A percentile compares a stretch with the other conserved stretches of the same genome.
These are phyloP conservation scores for Callipepla californica DNA, from an alignment of 2,113 vertebrate species.

Conservation along the genomic window DNA sequence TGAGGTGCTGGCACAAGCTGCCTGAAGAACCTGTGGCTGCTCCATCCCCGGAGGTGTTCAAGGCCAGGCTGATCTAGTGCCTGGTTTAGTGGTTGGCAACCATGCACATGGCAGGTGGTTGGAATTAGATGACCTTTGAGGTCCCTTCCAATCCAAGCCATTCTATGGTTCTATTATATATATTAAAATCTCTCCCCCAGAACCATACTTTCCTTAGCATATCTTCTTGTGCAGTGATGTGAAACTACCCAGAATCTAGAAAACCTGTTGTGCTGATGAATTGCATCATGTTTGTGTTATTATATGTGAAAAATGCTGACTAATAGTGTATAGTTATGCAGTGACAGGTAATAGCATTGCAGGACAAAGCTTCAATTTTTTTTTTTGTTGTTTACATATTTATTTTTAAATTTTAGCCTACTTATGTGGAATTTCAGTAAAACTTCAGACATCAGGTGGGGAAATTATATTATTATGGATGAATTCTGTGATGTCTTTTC, in stretches of 20 bases:
- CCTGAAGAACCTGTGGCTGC: no score
- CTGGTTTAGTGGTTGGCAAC: no score
- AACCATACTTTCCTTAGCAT: not conserved
- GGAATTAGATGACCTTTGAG: no score
- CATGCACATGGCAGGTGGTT: no score
- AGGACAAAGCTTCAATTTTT: not conserved
- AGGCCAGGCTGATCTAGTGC: no score
- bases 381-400: not conserved
- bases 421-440: not conserved
- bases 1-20: no score
- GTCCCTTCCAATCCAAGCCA: no score
- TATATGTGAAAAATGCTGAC: not conserved
- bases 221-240: not conserved
- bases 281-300: not conserved
- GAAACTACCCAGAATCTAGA: not conserved
- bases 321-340: not conserved
- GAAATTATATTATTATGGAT: not conserved
- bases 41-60: no score
- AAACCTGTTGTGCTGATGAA: not conserved
- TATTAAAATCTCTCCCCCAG: not conserved
- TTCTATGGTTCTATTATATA: no score
- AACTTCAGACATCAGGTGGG: not conserved
- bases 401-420: not conserved
- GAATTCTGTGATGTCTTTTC: not conserved
- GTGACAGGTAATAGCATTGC: not conserved